Evolutionary conservation across 2,113 vertebrate species (phyloP).

Genomic region (Neoarius graeffei): DNA sequence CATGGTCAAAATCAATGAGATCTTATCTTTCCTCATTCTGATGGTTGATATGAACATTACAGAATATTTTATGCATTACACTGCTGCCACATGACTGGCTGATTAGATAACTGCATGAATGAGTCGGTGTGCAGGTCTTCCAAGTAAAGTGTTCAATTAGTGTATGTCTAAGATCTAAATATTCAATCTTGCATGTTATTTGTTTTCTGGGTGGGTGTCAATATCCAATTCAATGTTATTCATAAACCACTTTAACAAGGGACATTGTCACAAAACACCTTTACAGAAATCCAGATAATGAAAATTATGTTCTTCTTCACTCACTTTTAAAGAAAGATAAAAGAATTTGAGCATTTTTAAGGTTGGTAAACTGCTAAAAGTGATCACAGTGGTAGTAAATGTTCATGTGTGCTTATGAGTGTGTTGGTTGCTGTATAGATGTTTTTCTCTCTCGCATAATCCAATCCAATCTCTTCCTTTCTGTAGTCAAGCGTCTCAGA

Average conservation of each 20-base stretch:
- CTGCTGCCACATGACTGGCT: no score
- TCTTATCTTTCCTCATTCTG: no score
- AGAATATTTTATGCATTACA: no score
- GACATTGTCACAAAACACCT: neutral
- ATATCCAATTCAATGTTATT: neutral
- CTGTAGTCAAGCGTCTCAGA: constrained; percentile 87
- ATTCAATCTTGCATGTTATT: neutral
- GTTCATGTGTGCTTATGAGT: neutral
- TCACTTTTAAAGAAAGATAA: neutral
- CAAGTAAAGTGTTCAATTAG: no score
- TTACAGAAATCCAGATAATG: neutral
- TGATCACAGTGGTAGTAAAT: neutral
- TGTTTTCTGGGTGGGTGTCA: neutral
- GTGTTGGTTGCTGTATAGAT: neutral
- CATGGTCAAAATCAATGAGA: no score
- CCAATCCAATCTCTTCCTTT: neutral
- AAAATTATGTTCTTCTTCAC: neutral
- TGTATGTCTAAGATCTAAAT: neutral
- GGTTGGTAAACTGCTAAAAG: neutral
- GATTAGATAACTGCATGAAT: no score
- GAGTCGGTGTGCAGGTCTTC: no score
- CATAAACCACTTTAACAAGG: neutral
- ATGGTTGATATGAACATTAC: no score
- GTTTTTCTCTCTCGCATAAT: neutral
- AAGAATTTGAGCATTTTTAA: neutral